These are phyloP conservation scores for Periparus ater DNA, from an alignment of 2,797 vertebrate species.

Conservation along the genomic window DNA sequence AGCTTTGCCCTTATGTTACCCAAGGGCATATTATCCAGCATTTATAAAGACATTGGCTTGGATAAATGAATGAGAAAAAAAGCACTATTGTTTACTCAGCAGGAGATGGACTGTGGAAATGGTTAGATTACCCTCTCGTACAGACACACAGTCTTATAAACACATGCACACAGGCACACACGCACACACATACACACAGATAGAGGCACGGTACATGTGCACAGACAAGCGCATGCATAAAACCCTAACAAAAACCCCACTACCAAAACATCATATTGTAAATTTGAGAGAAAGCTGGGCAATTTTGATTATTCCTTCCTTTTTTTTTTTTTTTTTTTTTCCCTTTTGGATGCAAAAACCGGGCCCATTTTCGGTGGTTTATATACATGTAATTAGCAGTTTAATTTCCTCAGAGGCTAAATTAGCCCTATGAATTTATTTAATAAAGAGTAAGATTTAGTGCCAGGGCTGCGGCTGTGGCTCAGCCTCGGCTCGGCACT, in stretches of 20 bases:
- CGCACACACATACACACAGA: neutral
- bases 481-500: slow-evolving; percentile 75
- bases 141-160: neutral
- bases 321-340: slow-evolving; percentile 12
- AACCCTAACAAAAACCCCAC: neutral
- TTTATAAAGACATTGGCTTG: slow-evolving; percentile 65
- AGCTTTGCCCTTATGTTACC: slow-evolving; percentile 59
- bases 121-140: slow-evolving; percentile 12
- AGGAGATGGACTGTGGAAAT: slow-evolving; percentile 55
- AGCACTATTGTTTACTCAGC: slow-evolving; percentile 62
- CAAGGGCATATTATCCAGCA: slow-evolving; percentile 44
- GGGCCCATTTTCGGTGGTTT: slow-evolving; percentile 57
- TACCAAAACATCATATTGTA: slow-evolving; percentile 50
- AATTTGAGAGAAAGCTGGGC: slow-evolving; percentile 37
- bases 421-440: slow-evolving; percentile 76
- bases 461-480: neutral
- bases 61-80: slow-evolving; percentile 54
- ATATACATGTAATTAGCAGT: slow-evolving; percentile 77
- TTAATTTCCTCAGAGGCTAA: slow-evolving; percentile 80
- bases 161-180: neutral
- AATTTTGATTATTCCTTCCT: slow-evolving; percentile 9
- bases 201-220: neutral
- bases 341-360: neutral
- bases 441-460: slow-evolving; percentile 66
- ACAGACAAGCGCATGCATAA: neutral